Conservation (phyloP, 2,888 invertebrate species). For the Coleophora flavipennella region DNA sequence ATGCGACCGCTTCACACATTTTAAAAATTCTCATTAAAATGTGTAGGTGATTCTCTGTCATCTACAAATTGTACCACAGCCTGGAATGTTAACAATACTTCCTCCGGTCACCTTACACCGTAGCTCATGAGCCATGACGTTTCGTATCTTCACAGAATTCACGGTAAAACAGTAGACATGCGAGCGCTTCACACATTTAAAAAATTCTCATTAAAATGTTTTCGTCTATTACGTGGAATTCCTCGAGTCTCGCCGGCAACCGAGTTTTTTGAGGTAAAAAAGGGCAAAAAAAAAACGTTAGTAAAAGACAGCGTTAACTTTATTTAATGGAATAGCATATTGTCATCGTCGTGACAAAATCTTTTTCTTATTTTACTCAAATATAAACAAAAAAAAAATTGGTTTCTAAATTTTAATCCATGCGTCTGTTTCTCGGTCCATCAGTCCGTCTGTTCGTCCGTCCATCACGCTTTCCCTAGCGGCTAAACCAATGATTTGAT, state of each 20-base stretch:
- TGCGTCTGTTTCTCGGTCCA: no score
- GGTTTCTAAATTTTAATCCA: no score
- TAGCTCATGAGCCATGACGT: background rate
- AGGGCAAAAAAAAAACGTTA: no score
- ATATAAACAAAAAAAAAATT: no score
- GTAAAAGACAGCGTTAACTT: no score
- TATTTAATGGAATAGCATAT: no score
- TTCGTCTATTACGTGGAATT: constrained; percentile 52
- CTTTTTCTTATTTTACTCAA: no score
- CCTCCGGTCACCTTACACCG: constrained; percentile 23
- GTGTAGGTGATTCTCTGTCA: no score
- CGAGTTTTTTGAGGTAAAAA: constrained; percentile 32
- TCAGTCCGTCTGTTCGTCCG: no score
- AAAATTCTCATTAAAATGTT: constrained; percentile 62
- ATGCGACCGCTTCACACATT: constrained; percentile 34
- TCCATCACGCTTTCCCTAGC: no score
- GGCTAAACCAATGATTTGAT: no score
- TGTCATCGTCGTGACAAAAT: no score
- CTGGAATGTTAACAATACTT: constrained; percentile 59
- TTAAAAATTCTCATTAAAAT: constrained; percentile 46
- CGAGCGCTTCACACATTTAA: constrained; percentile 32
- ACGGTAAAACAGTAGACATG: constrained; percentile 23
- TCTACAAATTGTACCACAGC: background rate
- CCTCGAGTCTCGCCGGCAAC: constrained; percentile 34
- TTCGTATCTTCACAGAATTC: constrained; percentile 23